These are phyloP conservation scores for Norana najaformis DNA, from an alignment of 2,888 invertebrate genomes.

Conservation along the genomic window DNA sequence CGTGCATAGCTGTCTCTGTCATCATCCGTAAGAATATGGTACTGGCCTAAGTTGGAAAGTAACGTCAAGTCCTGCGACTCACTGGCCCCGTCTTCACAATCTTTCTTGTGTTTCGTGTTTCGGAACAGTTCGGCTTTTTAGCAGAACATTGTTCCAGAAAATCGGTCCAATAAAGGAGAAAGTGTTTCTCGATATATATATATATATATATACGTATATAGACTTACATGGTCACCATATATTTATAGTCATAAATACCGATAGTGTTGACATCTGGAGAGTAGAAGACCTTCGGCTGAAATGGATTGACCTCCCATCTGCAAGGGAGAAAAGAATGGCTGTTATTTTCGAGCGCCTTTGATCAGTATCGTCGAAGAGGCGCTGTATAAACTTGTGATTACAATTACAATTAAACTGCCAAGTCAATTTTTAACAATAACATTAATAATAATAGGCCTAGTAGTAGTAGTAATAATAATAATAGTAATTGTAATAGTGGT, in stretches of 20 bases:
- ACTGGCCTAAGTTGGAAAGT: no score
- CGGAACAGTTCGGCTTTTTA: no score
- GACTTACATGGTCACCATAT: no score
- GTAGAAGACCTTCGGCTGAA: conserved; percentile 36
- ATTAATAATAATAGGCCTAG: background rate
- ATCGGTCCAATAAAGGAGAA: no score
- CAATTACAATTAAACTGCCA: background rate
- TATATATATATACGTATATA: no score
- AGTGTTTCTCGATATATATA: no score
- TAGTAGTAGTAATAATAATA: conserved; percentile 26
- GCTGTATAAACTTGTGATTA: background rate
- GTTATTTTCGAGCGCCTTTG: background rate
- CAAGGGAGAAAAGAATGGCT: background rate
- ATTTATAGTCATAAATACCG: background rate
- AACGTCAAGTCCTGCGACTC: no score
- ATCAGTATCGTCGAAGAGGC: background rate
- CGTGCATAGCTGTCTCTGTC: no score
- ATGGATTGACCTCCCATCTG: conserved; percentile 37
- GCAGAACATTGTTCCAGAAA: no score
- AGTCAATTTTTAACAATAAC: background rate
- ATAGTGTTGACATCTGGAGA: background rate
- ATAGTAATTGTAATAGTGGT: background rate
- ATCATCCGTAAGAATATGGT: no score
- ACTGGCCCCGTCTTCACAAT: no score
- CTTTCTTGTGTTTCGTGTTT: no score